Evolutionary conservation across 2,797 vertebrate species (phyloP).

Genomic region (Siniperca scherzeri): DNA sequence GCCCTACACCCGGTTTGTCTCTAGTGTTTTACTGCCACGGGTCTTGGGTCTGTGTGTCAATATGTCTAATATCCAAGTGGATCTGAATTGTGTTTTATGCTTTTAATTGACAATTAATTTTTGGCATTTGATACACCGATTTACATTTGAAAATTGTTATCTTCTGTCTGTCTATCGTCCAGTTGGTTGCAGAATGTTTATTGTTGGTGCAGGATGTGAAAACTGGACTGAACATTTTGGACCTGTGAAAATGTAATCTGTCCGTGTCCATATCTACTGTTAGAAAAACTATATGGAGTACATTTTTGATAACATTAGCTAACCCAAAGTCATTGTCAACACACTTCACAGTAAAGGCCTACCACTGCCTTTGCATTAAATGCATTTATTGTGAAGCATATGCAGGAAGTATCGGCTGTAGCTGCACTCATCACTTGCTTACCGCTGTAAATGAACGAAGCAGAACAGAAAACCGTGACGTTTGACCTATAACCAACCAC

Average conservation of each 20-base stretch:
- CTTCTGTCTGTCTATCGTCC: not conserved
- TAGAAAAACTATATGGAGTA: not conserved
- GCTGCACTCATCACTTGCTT: no score
- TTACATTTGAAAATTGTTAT: no score
- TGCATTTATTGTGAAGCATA: not conserved
- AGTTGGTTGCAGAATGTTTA: no score
- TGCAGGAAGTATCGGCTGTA: not conserved
- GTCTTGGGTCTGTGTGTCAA: no score
- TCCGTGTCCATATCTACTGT: not conserved
- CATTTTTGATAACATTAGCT: not conserved
- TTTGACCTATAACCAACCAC: not conserved
- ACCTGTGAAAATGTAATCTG: not conserved
- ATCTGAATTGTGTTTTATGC: not conserved
- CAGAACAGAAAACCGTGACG: not conserved
- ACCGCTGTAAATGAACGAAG: not conserved
- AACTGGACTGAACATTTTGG: not conserved
- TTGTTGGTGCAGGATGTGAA: not conserved
- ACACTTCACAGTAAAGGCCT: not conserved
- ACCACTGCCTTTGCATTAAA: not conserved
- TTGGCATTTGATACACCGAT: no score
- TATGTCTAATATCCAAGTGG: not conserved
- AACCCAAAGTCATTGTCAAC: not conserved
- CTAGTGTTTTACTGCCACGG: no score
- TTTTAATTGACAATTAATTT: no score
- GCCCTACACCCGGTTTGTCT: no score